These are phyloP conservation scores for Pyrocoelia pectoralis DNA, from an alignment of 2,888 invertebrate species.

Conservation along the genomic window DNA sequence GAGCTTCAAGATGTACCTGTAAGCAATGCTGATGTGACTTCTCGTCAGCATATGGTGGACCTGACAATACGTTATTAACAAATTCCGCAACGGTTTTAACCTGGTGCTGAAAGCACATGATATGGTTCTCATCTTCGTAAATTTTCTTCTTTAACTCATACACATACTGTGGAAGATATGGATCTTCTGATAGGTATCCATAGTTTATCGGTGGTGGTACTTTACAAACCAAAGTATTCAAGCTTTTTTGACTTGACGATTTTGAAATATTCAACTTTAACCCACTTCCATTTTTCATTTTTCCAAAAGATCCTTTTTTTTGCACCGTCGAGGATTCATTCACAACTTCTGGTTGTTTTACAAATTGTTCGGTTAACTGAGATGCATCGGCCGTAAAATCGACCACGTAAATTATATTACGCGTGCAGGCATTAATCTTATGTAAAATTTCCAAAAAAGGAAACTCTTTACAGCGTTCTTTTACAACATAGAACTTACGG, in stretches of 20 bases:
- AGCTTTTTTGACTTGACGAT: no score
- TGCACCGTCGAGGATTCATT: not conserved
- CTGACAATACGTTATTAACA: conserved; percentile 48
- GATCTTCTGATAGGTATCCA: conserved; percentile 40
- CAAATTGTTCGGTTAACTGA: conserved; percentile 4
- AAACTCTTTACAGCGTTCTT: conserved; percentile 47
- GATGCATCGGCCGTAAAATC: conserved; percentile 46
- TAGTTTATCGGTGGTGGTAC: conserved; percentile 35
- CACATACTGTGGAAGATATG: conserved; percentile 40
- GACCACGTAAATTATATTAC: conserved; percentile 50
- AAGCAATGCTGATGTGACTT: conserved; percentile 1
- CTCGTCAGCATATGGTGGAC: conserved; percentile 41
- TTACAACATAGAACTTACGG: conserved; percentile 50
- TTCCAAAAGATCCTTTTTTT: no score
- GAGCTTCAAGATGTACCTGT: conserved; percentile 12
- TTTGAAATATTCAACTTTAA: no score
- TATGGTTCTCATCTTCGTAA: conserved; percentile 11
- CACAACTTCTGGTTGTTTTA: not conserved
- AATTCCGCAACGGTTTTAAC: conserved; percentile 48
- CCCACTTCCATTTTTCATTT: no score
- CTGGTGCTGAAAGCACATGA: conserved; percentile 38
- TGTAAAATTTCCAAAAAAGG: conserved; percentile 53
- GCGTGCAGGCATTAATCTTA: conserved; percentile 43
- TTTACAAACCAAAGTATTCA: conserved; percentile 12
- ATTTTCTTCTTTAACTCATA: conserved; percentile 22